These are phyloP conservation scores for Corvus hawaiiensis DNA, from an alignment of 2,113 vertebrate species.

Conservation along the genomic window DNA sequence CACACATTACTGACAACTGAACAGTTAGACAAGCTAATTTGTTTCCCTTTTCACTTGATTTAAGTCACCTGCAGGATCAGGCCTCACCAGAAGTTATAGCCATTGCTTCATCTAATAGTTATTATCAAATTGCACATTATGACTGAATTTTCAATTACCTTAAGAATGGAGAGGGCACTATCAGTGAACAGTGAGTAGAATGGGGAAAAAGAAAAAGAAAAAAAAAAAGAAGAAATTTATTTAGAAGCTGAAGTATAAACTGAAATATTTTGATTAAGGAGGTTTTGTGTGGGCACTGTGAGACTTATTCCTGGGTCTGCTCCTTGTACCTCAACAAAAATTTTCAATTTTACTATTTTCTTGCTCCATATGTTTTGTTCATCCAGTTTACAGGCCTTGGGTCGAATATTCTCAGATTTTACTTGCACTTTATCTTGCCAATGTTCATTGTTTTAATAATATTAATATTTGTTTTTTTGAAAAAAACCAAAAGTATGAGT, in stretches of 20 bases:
- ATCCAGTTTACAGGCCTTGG: background rate
- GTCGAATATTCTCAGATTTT: background rate
- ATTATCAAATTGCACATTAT: constrained; percentile 17
- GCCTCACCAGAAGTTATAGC: constrained; percentile 15
- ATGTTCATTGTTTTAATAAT: background rate
- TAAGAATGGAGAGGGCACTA: background rate
- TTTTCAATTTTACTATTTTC: background rate
- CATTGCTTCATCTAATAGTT: background rate
- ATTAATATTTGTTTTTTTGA: background rate
- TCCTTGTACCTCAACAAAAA: background rate
- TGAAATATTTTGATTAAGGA: background rate
- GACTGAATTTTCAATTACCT: constrained; percentile 1
- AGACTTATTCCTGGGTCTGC: background rate
- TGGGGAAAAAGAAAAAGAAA: no score
- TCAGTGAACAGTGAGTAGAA: background rate
- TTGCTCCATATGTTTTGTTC: background rate
- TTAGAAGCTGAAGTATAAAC: background rate
- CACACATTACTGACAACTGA: background rate
- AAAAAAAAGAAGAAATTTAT: background rate
- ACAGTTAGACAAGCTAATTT: constrained; percentile 38
- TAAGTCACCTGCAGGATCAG: constrained; percentile 4
- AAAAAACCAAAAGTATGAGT: background rate
- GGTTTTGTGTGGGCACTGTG: background rate
- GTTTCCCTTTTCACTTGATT: constrained; percentile 42
- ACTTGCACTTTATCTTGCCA: background rate